A percentile compares a stretch with the other conserved stretches of the same genome.
phyloP scores from a whole-genome alignment of 2,797 vertebrate genomes.

The Todus mexicanus region DNA sequence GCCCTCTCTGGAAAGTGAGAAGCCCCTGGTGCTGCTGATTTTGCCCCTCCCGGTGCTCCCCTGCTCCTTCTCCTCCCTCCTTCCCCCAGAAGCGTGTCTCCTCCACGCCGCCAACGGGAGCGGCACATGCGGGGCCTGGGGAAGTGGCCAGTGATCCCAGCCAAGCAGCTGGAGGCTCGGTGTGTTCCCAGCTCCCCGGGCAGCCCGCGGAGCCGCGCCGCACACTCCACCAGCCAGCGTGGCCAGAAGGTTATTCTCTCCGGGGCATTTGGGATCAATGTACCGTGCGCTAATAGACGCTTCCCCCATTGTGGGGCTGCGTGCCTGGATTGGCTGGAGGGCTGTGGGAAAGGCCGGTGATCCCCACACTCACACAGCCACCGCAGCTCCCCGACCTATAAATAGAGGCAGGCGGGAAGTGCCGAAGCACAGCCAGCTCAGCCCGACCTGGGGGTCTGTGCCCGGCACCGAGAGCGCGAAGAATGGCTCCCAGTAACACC shows the following conservation, averaged over 20 bases:
- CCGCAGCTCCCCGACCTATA: conserved; percentile 79
- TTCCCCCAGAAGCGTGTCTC: background rate
- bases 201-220: background rate
- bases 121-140: background rate
- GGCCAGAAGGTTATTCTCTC: conserved; percentile 64
- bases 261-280: conserved; percentile 52
- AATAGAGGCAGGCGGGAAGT: conserved; percentile 61
- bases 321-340: conserved; percentile 75
- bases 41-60: background rate
- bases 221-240: conserved; percentile 51
- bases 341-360: conserved; percentile 88
- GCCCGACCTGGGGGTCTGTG: background rate
- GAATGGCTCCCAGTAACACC: conserved; percentile 57
- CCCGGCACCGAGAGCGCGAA: background rate
- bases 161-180: conserved; percentile 8
- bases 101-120: background rate
- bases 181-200: conserved; percentile 27
- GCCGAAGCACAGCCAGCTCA: background rate
- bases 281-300: conserved; percentile 50
- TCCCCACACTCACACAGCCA: conserved; percentile 83
- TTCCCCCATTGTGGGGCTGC: conserved; percentile 54
- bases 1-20: background rate
- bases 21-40: background rate
- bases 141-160: background rate
- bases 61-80: background rate